A percentile compares a stretch with the other conserved stretches of the same genome.
Conservation (phyloP, 2,888 invertebrate genomes). For the Sinelater perroti region DNA sequence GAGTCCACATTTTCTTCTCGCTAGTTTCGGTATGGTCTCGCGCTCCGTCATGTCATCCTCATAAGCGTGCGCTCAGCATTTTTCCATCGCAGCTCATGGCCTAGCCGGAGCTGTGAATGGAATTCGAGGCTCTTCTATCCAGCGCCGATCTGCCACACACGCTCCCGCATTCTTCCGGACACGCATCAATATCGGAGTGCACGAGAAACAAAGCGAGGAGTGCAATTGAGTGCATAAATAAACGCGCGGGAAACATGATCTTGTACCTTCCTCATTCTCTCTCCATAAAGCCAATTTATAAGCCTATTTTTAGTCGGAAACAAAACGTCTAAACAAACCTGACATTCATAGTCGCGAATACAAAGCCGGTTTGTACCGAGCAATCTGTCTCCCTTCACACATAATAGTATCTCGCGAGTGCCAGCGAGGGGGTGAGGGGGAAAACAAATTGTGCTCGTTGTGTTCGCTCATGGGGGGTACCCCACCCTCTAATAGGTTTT, state of each 20-base stretch:
- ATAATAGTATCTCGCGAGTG: conserved; percentile 39
- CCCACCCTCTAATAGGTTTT: conserved; percentile 40
- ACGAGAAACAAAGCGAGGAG: conserved; percentile 22
- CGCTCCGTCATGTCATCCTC: neutral
- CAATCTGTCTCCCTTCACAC: conserved; percentile 40
- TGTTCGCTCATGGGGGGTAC: conserved; percentile 57
- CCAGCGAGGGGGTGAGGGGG: conserved; percentile 38
- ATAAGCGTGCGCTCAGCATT: neutral
- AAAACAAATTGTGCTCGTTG: conserved; percentile 48
- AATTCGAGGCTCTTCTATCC: neutral
- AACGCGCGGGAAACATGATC: conserved; percentile 35
- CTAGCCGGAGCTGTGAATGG: neutral
- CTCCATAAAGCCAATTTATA: conserved; percentile 41
- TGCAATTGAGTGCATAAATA: conserved; percentile 35
- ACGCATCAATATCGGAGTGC: conserved; percentile 6
- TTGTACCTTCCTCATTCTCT: conserved; percentile 36
- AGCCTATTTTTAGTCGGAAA: conserved; percentile 41
- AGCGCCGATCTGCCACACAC: neutral
- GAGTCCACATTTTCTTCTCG: conserved; percentile 1
- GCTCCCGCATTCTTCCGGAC: neutral
- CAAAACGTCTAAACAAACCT: conserved; percentile 42
- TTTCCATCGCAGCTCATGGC: no score
- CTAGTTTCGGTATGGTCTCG: neutral
- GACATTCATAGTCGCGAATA: conserved; percentile 42
- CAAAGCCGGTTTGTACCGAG: conserved; percentile 41